Conservation (phyloP, 2,888 invertebrate genomes). For the Xanthia icteritia region DNA sequence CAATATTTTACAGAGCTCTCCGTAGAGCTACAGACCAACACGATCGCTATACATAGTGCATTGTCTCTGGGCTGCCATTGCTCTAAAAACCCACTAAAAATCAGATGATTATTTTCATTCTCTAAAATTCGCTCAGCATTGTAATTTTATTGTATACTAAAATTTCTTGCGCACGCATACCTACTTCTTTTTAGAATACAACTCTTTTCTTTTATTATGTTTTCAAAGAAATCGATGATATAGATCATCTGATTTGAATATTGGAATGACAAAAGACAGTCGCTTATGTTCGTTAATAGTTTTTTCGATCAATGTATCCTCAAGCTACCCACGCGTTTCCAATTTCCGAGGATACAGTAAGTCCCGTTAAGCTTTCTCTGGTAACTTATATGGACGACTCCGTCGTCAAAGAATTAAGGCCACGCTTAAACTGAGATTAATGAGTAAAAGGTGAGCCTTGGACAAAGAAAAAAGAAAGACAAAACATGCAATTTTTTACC, state of each 20-base stretch:
- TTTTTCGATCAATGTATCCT: constrained; percentile 18
- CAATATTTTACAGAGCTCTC: constrained; percentile 70
- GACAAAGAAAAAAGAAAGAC: constrained; percentile 20
- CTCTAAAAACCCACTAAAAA: constrained; percentile 53
- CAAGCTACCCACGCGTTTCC: constrained; percentile 25
- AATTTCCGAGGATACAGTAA: constrained; percentile 48
- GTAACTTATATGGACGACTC: constrained; percentile 44
- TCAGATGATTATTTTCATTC: constrained; percentile 38
- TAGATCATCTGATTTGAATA: constrained; percentile 7
- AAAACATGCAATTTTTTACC: constrained; percentile 7
- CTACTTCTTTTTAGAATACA: neutral
- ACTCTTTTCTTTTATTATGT: neutral
- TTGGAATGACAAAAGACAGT: neutral
- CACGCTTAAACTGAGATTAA: constrained; percentile 57
- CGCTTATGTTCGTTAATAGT: neutral
- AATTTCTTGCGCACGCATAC: constrained; percentile 42
- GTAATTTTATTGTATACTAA: constrained; percentile 32
- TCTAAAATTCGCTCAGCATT: constrained; percentile 21
- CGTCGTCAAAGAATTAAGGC: constrained; percentile 58
- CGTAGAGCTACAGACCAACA: constrained; percentile 8
- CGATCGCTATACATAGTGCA: constrained; percentile 9
- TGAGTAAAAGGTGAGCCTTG: constrained; percentile 48
- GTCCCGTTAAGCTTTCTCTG: constrained; percentile 67
- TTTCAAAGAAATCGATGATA: neutral
- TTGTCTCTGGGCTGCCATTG: constrained; percentile 40